A percentile compares a stretch with the other conserved stretches of the same genome.
phyloP scores from a whole-genome alignment of 1,140 invertebrate genomes.

The Nasonia vitripennis region DNA sequence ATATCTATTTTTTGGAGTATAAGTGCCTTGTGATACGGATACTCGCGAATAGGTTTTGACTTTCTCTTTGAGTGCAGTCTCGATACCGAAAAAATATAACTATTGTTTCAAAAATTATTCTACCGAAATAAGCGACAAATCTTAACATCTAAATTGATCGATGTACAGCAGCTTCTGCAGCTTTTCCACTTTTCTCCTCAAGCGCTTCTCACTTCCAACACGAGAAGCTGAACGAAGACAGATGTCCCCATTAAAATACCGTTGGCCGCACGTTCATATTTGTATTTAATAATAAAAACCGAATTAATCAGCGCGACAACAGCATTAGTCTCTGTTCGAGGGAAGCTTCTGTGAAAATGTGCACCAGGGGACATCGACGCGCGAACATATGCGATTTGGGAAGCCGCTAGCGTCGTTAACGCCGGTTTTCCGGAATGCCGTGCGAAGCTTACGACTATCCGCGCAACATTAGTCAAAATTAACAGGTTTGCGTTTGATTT shows the following conservation, averaged over 20 bases:
- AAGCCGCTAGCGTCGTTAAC: neutral
- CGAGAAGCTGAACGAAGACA: neutral
- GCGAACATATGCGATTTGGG: neutral
- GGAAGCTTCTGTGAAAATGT: neutral
- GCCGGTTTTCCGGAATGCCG: neutral
- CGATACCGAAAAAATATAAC: too few species aligned
- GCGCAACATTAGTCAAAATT: neutral
- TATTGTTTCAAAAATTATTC: neutral
- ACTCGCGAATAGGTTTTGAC: neutral
- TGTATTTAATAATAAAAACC: neutral
- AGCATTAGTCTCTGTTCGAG: neutral
- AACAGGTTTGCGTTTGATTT: too few species aligned
- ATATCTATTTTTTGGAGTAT: neutral
- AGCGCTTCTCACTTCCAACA: neutral
- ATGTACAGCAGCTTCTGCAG: neutral
- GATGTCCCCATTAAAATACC: neutral
- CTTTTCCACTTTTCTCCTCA: neutral
- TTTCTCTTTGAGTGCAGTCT: too few species aligned
- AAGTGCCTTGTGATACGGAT: neutral
- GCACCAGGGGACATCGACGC: neutral
- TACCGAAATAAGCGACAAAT: neutral
- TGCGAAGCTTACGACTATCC: neutral
- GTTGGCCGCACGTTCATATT: neutral
- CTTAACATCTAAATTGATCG: neutral
- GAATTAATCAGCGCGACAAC: neutral